Percentiles rank a stretch among this genome's conserved stretches.
These are phyloP conservation scores for Ctenochaetus hawaiiensis DNA, from an alignment of 2,797 vertebrate genomes.

Conservation along the genomic window DNA sequence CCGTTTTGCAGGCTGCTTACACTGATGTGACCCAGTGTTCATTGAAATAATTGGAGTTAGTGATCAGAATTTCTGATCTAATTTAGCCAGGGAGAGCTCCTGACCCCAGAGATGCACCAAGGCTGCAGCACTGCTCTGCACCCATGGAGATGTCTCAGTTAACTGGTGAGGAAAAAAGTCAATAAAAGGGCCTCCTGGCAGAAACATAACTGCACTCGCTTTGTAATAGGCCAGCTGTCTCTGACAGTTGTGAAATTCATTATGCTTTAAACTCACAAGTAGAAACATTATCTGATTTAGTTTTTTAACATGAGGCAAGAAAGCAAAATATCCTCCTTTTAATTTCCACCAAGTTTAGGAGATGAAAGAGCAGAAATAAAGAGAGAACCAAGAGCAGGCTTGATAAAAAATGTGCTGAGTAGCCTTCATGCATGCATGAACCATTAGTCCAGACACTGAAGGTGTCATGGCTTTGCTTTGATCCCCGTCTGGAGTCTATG, in stretches of 20 bases:
- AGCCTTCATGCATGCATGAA: conserved; percentile 1
- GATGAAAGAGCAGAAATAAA: conserved; percentile 12
- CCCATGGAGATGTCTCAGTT: conserved; percentile 32
- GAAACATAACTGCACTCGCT: conserved; percentile 14
- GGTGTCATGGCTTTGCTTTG: conserved; percentile 17
- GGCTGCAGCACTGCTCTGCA: conserved; percentile 20
- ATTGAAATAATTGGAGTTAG: conserved; percentile 66
- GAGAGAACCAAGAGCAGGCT: not conserved
- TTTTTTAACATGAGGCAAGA: not conserved
- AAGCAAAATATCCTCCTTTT: not conserved
- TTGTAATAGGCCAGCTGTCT: conserved; percentile 5
- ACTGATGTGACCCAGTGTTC: conserved; percentile 46
- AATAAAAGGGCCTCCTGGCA: conserved; percentile 23
- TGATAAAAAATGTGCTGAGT: conserved; percentile 4
- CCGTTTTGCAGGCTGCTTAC: conserved; percentile 21
- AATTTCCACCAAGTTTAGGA: not conserved
- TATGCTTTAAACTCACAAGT: conserved; percentile 2
- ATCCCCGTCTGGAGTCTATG: conserved; percentile 20
- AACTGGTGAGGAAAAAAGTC: conserved; percentile 2
- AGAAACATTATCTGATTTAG: not conserved
- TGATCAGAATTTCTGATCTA: conserved; percentile 66
- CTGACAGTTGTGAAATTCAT: not conserved
- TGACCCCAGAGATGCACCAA: conserved; percentile 54
- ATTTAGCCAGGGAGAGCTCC: conserved; percentile 59
- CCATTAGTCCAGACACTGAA: conserved; percentile 4